These are phyloP conservation scores for Meiosimyza platycephala DNA, from an alignment of 2,888 invertebrate genomes.

Conservation along the genomic window DNA sequence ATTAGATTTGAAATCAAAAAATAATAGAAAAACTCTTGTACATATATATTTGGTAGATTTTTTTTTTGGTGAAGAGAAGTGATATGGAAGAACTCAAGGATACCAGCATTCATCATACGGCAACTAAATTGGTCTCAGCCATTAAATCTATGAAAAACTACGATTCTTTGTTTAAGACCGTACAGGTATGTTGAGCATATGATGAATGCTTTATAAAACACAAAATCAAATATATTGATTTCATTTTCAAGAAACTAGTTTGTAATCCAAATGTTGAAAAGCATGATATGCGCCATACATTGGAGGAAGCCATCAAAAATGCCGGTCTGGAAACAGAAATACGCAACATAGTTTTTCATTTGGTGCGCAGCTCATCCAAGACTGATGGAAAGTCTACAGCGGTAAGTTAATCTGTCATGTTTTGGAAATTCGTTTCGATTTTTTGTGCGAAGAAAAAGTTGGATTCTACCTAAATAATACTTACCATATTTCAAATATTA, in stretches of 20 bases:
- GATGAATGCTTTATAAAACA: neutral
- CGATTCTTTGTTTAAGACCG: conserved; percentile 80
- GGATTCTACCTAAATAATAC: no score
- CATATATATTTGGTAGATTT: neutral
- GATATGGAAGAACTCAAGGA: conserved; percentile 66
- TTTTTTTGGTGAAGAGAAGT: no score
- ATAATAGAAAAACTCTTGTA: neutral
- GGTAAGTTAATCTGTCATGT: neutral
- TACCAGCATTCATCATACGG: conserved; percentile 76
- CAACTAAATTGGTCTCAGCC: conserved; percentile 83
- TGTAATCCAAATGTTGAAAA: conserved; percentile 81
- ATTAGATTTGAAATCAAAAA: neutral
- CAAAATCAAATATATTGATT: neutral
- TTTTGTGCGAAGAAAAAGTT: no score
- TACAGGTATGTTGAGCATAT: conserved; percentile 73
- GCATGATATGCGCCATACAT: conserved; percentile 81
- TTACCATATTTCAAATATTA: no score
- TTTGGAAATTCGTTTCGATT: no score
- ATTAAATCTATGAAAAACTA: conserved; percentile 82
- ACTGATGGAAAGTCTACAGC: conserved; percentile 55
- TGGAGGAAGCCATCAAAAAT: conserved; percentile 80
- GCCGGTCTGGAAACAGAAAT: conserved; percentile 85
- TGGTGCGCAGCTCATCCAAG: conserved; percentile 74
- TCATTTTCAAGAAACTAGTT: conserved; percentile 76
- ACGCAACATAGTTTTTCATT: conserved; percentile 85